These are phyloP conservation scores for Zenarchopterus dispar DNA, from an alignment of 2,797 vertebrate genomes.

Conservation along the genomic window DNA sequence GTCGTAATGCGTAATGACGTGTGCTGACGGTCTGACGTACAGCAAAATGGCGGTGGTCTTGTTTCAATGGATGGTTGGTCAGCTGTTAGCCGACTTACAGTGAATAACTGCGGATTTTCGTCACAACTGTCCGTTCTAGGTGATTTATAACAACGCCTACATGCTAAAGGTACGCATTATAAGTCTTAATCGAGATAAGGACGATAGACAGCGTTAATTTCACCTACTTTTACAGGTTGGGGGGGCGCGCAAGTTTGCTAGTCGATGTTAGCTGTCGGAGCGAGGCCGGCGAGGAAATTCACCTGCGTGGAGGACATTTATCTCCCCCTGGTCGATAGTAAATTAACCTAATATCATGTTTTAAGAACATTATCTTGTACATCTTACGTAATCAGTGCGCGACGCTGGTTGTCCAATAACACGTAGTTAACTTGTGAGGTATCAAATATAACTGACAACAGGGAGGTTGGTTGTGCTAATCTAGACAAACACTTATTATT, in stretches of 20 bases:
- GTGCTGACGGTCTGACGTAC: conserved; percentile 4
- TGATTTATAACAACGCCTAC: conserved; percentile 39
- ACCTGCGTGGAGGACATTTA: too few relatives aligned
- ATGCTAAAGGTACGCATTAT: conserved; percentile 75
- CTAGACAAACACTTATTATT: too few relatives aligned
- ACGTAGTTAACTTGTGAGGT: too few relatives aligned
- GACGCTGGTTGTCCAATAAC: too few relatives aligned
- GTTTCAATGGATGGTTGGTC: conserved; percentile 58
- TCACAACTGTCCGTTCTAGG: not conserved
- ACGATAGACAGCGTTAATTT: not conserved
- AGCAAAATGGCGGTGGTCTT: conserved; percentile 71
- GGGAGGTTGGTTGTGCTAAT: too few relatives aligned
- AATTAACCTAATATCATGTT: too few relatives aligned
- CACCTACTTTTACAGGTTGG: not conserved
- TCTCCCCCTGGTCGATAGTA: too few relatives aligned
- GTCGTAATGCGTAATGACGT: conserved; percentile 50
- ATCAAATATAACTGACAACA: too few relatives aligned
- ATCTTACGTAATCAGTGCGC: too few relatives aligned
- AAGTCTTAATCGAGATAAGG: fast-evolving
- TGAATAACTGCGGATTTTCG: conserved; percentile 29
- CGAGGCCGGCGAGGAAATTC: too few relatives aligned
- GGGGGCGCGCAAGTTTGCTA: conserved; percentile 35
- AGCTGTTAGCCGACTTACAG: conserved; percentile 48
- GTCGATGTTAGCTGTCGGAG: conserved; percentile 13
- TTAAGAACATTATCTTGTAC: too few relatives aligned